Conservation (phyloP, 1,140 invertebrate species). For the Nilaparvata lugens region DNA sequence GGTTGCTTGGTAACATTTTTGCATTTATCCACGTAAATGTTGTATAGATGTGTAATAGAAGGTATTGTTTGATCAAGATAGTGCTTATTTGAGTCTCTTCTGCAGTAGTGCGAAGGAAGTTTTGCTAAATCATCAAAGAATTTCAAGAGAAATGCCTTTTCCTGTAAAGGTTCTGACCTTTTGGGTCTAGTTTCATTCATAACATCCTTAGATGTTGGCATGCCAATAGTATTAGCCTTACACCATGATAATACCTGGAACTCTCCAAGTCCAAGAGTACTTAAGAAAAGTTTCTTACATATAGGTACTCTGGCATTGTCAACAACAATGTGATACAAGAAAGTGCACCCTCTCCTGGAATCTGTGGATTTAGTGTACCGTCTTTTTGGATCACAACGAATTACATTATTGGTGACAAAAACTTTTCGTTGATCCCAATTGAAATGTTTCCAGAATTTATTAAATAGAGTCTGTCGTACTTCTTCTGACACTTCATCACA, state of each 20-base stretch:
- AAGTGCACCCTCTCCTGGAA: too few relatives aligned
- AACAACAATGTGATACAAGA: neutral
- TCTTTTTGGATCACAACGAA: neutral
- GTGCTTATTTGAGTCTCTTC: neutral
- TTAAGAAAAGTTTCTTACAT: neutral
- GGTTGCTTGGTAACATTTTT: neutral
- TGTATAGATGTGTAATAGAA: neutral
- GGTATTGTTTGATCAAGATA: neutral
- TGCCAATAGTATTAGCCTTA: neutral
- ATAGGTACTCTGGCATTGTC: neutral
- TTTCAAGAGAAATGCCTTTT: neutral
- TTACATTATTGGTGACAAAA: neutral
- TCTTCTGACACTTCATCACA: neutral
- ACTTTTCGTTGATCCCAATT: neutral
- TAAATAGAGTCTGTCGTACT: neutral
- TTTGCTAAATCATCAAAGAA: neutral
- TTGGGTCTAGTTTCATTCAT: neutral
- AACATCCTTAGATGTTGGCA: neutral
- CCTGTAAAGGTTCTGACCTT: neutral
- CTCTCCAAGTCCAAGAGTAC: neutral
- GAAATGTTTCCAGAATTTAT: neutral
- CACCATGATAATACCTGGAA: neutral
- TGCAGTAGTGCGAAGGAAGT: neutral
- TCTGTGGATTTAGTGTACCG: neutral
- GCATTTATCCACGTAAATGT: neutral